Evolutionary conservation across 1,140 invertebrate genomes (phyloP).

Genomic region (Paraescarpia echinospica): DNA sequence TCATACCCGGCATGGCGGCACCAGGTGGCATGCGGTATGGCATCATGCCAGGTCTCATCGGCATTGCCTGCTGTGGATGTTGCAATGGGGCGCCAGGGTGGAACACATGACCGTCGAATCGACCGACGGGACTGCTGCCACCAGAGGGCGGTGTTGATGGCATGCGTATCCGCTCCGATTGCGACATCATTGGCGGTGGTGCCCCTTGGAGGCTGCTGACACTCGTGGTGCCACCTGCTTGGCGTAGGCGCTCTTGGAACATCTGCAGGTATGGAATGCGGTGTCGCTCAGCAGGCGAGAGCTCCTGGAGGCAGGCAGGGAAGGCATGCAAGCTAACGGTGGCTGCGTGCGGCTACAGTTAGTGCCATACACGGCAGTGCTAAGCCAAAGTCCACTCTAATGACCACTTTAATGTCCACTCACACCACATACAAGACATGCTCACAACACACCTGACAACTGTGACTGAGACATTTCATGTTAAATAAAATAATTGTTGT

Average conservation of each 20-base stretch:
- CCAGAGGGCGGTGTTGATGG: not conserved
- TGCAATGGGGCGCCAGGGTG: not conserved
- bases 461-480: too few relatives aligned
- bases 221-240: slow-evolving; percentile 13
- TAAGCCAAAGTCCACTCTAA: not conserved
- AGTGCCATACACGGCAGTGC: not conserved
- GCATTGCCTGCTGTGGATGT: not conserved
- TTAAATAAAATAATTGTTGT: too few relatives aligned
- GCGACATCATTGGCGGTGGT: not conserved
- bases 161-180: not conserved
- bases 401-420: not conserved
- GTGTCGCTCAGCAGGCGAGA: slow-evolving; percentile 25
- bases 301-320: slow-evolving; percentile 11
- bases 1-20: not conserved
- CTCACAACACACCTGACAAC: too few relatives aligned
- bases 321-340: slow-evolving; percentile 9
- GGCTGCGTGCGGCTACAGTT: not conserved
- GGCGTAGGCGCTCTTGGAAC: slow-evolving; percentile 27
- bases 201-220: not conserved
- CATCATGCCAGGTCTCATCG: not conserved
- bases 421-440: too few relatives aligned
- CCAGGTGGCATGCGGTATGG: not conserved
- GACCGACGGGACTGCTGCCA: not conserved
- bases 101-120: not conserved
- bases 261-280: slow-evolving; percentile 30